Conservation (phyloP, 2,113 vertebrate species). For the Oplegnathus fasciatus region DNA sequence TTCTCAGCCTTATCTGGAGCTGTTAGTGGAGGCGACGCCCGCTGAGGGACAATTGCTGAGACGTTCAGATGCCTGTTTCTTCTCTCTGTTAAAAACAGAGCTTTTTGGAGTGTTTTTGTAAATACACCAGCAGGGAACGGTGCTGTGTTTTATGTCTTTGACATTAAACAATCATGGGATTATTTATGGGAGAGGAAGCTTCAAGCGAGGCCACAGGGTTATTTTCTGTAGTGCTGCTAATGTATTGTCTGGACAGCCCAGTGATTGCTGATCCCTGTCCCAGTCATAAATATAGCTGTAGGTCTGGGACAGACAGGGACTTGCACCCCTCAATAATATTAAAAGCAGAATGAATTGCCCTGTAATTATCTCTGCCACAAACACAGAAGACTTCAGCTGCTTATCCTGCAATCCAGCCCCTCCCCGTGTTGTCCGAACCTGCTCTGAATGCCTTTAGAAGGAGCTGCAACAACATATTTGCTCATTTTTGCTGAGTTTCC, state of each 20-base stretch:
- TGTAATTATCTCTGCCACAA: background rate
- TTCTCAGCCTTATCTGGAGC: constrained; percentile 65
- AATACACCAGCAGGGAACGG: background rate
- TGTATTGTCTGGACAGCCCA: constrained; percentile 18
- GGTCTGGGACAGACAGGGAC: background rate
- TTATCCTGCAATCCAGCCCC: background rate
- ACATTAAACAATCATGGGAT: constrained; percentile 11
- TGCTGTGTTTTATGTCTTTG: background rate
- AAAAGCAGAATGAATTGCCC: background rate
- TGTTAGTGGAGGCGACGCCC: constrained; percentile 44
- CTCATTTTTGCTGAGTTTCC: background rate
- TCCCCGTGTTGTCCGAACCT: background rate
- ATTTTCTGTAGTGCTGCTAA: background rate
- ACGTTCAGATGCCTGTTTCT: background rate
- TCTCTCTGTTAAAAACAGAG: constrained; percentile 11
- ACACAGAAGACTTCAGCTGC: background rate
- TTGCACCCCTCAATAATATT: background rate
- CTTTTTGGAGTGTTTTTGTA: background rate
- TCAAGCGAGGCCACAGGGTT: constrained; percentile 3
- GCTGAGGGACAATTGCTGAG: background rate
- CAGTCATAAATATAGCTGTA: background rate
- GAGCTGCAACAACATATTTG: background rate
- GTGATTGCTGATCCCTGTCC: background rate
- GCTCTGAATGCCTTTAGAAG: background rate
- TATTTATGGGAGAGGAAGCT: constrained; percentile 15